These are phyloP conservation scores for Matsumurasca onukii DNA, from an alignment of 1,140 invertebrate genomes.

Conservation along the genomic window DNA sequence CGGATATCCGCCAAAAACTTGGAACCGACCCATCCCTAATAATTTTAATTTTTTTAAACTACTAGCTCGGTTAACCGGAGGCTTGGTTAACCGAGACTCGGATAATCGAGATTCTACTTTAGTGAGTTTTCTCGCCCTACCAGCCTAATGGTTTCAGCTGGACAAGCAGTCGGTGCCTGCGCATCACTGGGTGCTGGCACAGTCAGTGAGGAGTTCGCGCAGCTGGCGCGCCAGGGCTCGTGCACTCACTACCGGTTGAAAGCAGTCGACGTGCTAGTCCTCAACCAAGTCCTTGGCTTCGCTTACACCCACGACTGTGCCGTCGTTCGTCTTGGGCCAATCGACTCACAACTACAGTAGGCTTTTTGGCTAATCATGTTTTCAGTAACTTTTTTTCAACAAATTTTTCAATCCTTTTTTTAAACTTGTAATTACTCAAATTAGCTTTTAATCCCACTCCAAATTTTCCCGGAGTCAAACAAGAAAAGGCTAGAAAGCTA, in stretches of 20 bases:
- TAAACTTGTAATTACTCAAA: too few species aligned
- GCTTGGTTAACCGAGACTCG: too few species aligned
- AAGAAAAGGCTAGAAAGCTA: too few species aligned
- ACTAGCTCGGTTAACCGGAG: too few species aligned
- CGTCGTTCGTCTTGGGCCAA: conserved; percentile 55
- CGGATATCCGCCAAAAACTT: too few species aligned
- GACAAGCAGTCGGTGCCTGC: conserved; percentile 55
- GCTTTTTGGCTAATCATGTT: not conserved
- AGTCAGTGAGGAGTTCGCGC: conserved; percentile 8
- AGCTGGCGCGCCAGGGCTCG: conserved; percentile 8
- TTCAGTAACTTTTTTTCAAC: not conserved
- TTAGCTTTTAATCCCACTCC: too few species aligned
- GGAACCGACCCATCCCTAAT: too few species aligned
- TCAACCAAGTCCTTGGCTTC: conserved; percentile 62
- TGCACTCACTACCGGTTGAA: not conserved
- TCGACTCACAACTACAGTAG: conserved; percentile 36
- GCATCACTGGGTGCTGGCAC: conserved; percentile 67
- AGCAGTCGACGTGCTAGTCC: conserved; percentile 40
- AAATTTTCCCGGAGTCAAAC: too few species aligned
- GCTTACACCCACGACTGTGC: conserved; percentile 68
- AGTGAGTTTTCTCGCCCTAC: too few species aligned
- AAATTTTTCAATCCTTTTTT: not conserved
- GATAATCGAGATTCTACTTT: too few species aligned
- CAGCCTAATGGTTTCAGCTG: conserved; percentile 53
- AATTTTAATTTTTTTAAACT: too few species aligned